Evolutionary conservation across 2,113 vertebrate genomes (phyloP).

Genomic region (Syngnathus typhle): DNA sequence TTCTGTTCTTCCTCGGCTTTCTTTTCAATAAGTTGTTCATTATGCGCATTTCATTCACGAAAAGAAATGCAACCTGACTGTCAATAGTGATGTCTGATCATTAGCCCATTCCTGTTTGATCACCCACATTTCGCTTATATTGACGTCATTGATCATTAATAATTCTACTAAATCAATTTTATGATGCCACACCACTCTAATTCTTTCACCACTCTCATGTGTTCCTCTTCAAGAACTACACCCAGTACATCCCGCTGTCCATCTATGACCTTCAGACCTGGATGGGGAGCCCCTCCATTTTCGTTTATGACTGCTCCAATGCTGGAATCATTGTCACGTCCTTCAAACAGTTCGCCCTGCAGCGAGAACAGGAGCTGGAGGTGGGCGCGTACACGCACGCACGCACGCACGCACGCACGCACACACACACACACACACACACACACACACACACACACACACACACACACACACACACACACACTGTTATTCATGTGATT

Average conservation of each 20-base stretch:
- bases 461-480: too few species aligned
- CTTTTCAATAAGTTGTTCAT: constrained; percentile 6
- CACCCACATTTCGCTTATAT: neutral
- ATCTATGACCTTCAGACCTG: constrained; percentile 98
- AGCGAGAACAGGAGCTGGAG: constrained; percentile 96
- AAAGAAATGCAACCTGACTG: neutral
- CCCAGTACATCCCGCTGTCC: constrained; percentile 97
- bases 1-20: constrained; percentile 1
- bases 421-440: too few species aligned
- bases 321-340: constrained; percentile 96
- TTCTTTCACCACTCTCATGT: neutral
- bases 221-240: constrained; percentile 83
- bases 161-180: constrained; percentile 38
- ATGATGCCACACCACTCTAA: neutral
- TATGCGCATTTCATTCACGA: constrained; percentile 12
- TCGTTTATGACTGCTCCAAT: constrained; percentile 97
- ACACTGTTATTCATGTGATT: too few species aligned
- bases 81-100: neutral
- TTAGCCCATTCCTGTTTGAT: neutral
- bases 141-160: constrained; percentile 17
- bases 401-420: neutral
- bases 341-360: constrained; percentile 95
- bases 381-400: constrained; percentile 59
- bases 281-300: constrained; percentile 99
- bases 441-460: too few species aligned